Percentiles rank a stretch among this genome's conserved stretches.
These are phyloP conservation scores for Sweltsa coloradensis DNA, from an alignment of 1,140 invertebrate genomes.

Conservation along the genomic window DNA sequence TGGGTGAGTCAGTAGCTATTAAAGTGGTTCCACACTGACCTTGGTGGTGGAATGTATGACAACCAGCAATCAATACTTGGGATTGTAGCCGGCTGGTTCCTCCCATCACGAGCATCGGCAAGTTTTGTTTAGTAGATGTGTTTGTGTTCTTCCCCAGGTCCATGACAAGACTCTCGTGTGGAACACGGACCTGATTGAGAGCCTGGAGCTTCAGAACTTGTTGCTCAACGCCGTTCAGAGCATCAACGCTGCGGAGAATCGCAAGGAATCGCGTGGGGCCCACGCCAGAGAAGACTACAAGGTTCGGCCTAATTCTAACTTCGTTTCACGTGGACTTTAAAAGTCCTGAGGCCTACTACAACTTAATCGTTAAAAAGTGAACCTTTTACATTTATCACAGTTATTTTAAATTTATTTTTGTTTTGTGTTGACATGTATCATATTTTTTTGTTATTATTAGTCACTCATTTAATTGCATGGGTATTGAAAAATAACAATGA, in stretches of 20 bases:
- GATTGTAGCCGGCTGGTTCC: not conserved
- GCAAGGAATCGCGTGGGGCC: slow-evolving; percentile 76
- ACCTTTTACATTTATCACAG: no score
- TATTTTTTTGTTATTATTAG: no score
- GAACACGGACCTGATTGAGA: slow-evolving; percentile 79
- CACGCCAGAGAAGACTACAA: slow-evolving; percentile 76
- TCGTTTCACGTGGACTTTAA: slow-evolving; percentile 5
- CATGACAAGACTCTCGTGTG: slow-evolving; percentile 58
- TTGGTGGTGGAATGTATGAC: no score
- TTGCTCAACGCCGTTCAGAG: slow-evolving; percentile 58
- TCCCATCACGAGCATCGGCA: not conserved
- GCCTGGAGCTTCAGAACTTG: slow-evolving; percentile 76
- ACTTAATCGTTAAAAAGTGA: slow-evolving; percentile 2
- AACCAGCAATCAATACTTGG: no score
- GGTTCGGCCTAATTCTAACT: slow-evolving; percentile 26
- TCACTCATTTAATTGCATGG: no score
- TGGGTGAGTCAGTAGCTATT: no score
- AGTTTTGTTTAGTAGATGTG: not conserved
- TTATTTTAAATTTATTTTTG: no score
- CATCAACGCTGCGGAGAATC: slow-evolving; percentile 59
- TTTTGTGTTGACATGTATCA: no score
- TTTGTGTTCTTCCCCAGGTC: slow-evolving; percentile 32
- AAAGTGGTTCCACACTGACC: no score
- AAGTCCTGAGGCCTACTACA: not conserved
- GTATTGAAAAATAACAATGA: no score